phyloP scores from a whole-genome alignment of 1,140 invertebrate genomes.

The Papilio xuthus region DNA sequence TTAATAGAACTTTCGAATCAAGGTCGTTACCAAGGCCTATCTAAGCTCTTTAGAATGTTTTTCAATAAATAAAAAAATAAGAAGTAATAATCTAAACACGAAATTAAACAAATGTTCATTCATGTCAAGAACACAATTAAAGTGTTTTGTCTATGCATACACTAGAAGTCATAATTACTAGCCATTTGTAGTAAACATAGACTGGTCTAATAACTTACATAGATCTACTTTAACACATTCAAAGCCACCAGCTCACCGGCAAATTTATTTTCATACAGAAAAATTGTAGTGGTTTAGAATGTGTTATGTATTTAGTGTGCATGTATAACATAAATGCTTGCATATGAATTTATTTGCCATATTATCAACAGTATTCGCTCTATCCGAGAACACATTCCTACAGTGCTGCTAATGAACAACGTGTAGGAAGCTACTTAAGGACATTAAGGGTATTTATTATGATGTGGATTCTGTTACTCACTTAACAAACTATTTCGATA shows the following conservation, averaged over 20 bases:
- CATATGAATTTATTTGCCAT: slow-evolving; percentile 28
- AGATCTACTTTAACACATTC: neutral
- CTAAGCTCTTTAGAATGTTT: slow-evolving; percentile 41
- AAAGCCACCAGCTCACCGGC: too few species aligned
- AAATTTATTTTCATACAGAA: neutral
- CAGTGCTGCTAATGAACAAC: slow-evolving; percentile 77
- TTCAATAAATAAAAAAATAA: slow-evolving; percentile 47
- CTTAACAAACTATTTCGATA: neutral
- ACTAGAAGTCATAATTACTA: slow-evolving; percentile 5
- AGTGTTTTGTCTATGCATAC: neutral
- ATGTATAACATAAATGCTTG: slow-evolving; percentile 42
- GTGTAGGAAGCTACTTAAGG: slow-evolving; percentile 78
- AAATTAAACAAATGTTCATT: neutral
- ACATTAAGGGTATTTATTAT: slow-evolving; percentile 79
- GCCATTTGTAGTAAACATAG: neutral
- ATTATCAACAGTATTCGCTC: slow-evolving; percentile 69
- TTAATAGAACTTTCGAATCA: slow-evolving; percentile 53
- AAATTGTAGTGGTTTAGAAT: slow-evolving; percentile 5
- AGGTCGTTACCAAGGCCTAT: slow-evolving; percentile 52
- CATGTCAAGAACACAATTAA: neutral
- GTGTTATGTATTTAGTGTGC: slow-evolving; percentile 16
- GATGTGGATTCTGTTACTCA: slow-evolving; percentile 42
- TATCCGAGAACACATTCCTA: slow-evolving; percentile 79
- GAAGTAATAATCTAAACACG: slow-evolving; percentile 38
- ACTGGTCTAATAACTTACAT: neutral